Percentiles rank a stretch among this genome's conserved stretches.
phyloP scores from a whole-genome alignment of 1,140 invertebrate genomes.

The Ceratosolen fusciceps region DNA sequence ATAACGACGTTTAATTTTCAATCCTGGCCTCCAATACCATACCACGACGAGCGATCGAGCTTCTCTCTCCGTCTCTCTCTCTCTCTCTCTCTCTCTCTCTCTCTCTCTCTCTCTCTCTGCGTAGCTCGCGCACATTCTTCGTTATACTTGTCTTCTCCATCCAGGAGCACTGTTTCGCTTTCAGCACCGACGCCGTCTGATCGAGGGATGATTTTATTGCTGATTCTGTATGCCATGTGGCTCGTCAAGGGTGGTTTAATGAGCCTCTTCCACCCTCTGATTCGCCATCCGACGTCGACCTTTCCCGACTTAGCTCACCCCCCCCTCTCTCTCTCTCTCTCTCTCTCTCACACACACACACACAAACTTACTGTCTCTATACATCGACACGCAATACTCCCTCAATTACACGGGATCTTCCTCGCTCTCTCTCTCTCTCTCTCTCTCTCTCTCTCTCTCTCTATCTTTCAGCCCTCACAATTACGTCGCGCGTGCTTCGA shows the following conservation, averaged over 20 bases:
- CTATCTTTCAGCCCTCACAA: constrained; percentile 60
- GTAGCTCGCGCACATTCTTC: too few species aligned
- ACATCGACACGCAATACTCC: constrained; percentile 49
- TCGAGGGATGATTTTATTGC: constrained; percentile 66
- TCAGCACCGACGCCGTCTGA: constrained; percentile 52
- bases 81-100: background rate
- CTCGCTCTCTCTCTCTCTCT: constrained; percentile 43
- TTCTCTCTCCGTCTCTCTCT: background rate
- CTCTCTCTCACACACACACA: too few species aligned
- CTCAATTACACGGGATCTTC: background rate
- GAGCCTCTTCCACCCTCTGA: constrained; percentile 52
- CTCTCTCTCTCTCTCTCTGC: constrained; percentile 1
- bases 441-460: constrained; percentile 48
- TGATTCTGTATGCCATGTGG: constrained; percentile 62
- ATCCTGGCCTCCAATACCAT: constrained; percentile 24
- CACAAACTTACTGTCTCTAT: constrained; percentile 41
- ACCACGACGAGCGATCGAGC: background rate
- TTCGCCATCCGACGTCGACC: constrained; percentile 54
- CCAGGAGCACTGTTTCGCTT: constrained; percentile 1
- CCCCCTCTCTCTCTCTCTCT: too few species aligned
- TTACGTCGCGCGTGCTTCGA: constrained; percentile 70
- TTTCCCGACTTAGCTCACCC: constrained; percentile 47
- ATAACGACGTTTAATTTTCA: constrained; percentile 46
- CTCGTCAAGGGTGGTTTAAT: constrained; percentile 55
- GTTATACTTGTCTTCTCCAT: background rate